phyloP scores from a whole-genome alignment of 2,113 vertebrate species.

The Pleuronectes platessa region DNA sequence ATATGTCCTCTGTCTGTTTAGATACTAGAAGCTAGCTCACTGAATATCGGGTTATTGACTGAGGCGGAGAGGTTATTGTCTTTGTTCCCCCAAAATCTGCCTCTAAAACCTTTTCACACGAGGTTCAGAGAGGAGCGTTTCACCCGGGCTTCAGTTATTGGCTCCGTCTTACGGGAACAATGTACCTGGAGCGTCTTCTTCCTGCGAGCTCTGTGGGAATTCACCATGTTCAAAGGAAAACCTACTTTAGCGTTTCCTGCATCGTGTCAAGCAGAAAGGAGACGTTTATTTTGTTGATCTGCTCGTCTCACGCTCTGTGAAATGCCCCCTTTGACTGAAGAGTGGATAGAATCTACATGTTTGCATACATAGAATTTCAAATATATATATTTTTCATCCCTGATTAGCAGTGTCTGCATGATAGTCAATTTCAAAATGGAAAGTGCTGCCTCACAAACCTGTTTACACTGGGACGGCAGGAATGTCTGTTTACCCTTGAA shows the following conservation, averaged over 20 bases:
- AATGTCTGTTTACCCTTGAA: constrained; percentile 16
- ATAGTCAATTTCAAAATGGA: neutral
- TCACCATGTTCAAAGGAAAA: constrained; percentile 64
- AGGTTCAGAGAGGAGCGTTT: constrained; percentile 44
- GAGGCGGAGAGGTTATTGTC: constrained; percentile 1
- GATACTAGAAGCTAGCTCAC: neutral
- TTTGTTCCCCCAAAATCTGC: constrained; percentile 36
- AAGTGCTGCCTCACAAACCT: constrained; percentile 12
- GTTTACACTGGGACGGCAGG: constrained; percentile 25
- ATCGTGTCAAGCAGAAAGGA: constrained; percentile 38
- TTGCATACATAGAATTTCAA: too few species aligned
- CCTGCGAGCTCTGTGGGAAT: constrained; percentile 57
- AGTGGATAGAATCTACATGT: constrained; percentile 18
- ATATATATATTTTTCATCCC: neutral
- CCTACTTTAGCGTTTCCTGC: constrained; percentile 49
- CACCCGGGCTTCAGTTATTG: constrained; percentile 9
- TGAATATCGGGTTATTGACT: constrained; percentile 4
- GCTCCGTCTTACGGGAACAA: constrained; percentile 52
- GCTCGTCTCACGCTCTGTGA: constrained; percentile 27
- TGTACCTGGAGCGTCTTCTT: constrained; percentile 51
- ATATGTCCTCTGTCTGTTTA: constrained; percentile 21
- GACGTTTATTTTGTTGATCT: constrained; percentile 13
- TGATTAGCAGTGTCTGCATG: constrained; percentile 27
- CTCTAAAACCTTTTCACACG: constrained; percentile 16
- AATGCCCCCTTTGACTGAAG: constrained; percentile 27